Evolutionary conservation across 1,140 invertebrate species (phyloP), one percentile per base, ranked within the genome.

Genomic region (Sitophilus oryzae): DNA sequence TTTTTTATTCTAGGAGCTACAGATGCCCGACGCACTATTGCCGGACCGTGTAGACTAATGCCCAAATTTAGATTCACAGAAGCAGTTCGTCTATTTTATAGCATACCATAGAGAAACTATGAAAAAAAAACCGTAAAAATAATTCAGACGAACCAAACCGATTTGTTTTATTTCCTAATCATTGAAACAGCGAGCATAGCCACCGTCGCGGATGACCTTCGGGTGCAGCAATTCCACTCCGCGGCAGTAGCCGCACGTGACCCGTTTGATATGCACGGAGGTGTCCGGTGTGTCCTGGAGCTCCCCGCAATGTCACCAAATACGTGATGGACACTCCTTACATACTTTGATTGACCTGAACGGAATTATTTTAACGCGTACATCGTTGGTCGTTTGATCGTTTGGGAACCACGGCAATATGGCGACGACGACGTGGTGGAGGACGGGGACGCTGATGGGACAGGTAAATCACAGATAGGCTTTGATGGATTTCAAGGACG

Each of bases 311-410:
- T 69, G 67, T 67, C 67, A 69, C 67, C 66, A 64, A 64, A 69
- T 69, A 69, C 67, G 67, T 69, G 67, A 69, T 67, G 64, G 67
- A 69, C 67, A 69, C 67, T 67, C 67, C 67, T 66, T 67, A 65
- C 63, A 63, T 61, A 46, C 53, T 65, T 62, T 48, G 61, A 62
- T 62, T 63, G 52, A 64, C 59, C 62, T 64, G 60, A 53, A 56
- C 53, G 51, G 60, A 61, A 64, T 61, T 49, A 59, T 37, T 19
- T 40, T 35, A 10, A 46, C 34, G 35, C 42, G 25, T 34, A 10
- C 9, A 20, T 18, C 30, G n/a, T 10, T 16, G 2, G 8, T 52
- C 42, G 43, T 3, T 9, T 6, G 22, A 10, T 22, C n/a, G n/a
- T n/a, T n/a, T n/a, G n/a, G n/a, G n/a, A n/a, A n/a, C n/a, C n/a